Evolutionary conservation across 2,797 vertebrate genomes (phyloP).

Genomic region (Chromobotia macracanthus): DNA sequence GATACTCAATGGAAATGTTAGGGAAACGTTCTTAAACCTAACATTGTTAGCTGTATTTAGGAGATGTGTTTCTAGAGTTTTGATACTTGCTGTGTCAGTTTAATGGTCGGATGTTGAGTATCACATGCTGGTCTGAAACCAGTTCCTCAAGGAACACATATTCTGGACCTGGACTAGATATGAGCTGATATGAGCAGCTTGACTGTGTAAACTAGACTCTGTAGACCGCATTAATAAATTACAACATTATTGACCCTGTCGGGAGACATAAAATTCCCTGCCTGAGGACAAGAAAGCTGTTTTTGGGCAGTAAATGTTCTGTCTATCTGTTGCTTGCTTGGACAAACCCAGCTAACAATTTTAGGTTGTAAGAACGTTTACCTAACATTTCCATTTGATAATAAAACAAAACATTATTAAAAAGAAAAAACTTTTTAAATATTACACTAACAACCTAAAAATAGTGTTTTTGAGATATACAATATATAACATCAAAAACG

Average conservation of each 20-base stretch:
- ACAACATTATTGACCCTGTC: slow-evolving; percentile 22
- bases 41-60: too few species aligned
- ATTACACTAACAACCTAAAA: too few species aligned
- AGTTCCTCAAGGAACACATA: not conserved
- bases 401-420: too few species aligned
- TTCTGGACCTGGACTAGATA: not conserved
- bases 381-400: too few species aligned
- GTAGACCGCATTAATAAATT: slow-evolving; percentile 21
- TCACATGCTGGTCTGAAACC: not conserved
- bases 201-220: slow-evolving; percentile 11
- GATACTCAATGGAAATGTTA: too few species aligned
- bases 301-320: slow-evolving; percentile 31
- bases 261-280: slow-evolving; percentile 25
- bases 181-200: not conserved
- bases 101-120: slow-evolving; percentile 1
- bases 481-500: too few species aligned
- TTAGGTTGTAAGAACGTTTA: too few species aligned
- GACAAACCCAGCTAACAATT: too few species aligned
- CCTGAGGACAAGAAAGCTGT: slow-evolving; percentile 30
- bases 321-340: slow-evolving; percentile 1
- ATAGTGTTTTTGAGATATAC: too few species aligned
- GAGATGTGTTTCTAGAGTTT: not conserved
- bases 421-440: too few species aligned
- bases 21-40: too few species aligned
- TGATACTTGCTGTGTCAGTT: slow-evolving; percentile 6